A percentile compares a stretch with the other conserved stretches of the same genome.
These are phyloP conservation scores for Eudemis profundana DNA, from an alignment of 2,888 invertebrate genomes.

Conservation along the genomic window DNA sequence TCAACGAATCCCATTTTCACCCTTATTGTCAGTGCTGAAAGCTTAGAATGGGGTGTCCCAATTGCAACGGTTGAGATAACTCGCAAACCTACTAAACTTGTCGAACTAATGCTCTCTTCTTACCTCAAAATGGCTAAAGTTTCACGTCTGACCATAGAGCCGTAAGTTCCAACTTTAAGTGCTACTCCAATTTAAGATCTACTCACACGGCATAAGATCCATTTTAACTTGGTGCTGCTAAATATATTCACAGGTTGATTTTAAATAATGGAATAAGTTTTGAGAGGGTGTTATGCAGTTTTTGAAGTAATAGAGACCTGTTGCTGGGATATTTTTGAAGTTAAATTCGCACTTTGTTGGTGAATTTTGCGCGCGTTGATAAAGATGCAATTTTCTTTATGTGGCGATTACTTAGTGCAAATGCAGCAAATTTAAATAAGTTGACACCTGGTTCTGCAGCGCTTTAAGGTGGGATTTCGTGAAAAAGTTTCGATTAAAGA, in stretches of 20 bases:
- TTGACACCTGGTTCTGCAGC: background rate
- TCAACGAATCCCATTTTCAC: conserved; percentile 48
- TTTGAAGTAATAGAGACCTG: conserved; percentile 66
- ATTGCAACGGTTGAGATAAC: conserved; percentile 64
- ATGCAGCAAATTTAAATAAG: conserved; percentile 2
- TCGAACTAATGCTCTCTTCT: conserved; percentile 80
- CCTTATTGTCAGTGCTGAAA: conserved; percentile 46
- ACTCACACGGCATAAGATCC: conserved; percentile 48
- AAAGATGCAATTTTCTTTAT: conserved; percentile 33
- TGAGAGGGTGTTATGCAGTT: conserved; percentile 60
- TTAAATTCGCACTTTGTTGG: conserved; percentile 34
- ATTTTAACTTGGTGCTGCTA: conserved; percentile 46
- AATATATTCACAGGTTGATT: conserved; percentile 59
- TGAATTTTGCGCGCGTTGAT: conserved; percentile 16
- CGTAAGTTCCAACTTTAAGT: conserved; percentile 53
- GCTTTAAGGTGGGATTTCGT: background rate
- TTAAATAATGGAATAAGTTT: conserved; percentile 68
- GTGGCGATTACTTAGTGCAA: conserved; percentile 1
- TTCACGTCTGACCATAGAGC: conserved; percentile 55
- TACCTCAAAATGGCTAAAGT: conserved; percentile 78
- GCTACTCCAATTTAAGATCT: conserved; percentile 58
- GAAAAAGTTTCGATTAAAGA: background rate
- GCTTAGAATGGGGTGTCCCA: conserved; percentile 49
- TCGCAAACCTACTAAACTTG: conserved; percentile 75
- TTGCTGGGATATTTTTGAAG: conserved; percentile 61